phyloP scores from a whole-genome alignment of 1,140 invertebrate genomes.

The Ladona fulva region DNA sequence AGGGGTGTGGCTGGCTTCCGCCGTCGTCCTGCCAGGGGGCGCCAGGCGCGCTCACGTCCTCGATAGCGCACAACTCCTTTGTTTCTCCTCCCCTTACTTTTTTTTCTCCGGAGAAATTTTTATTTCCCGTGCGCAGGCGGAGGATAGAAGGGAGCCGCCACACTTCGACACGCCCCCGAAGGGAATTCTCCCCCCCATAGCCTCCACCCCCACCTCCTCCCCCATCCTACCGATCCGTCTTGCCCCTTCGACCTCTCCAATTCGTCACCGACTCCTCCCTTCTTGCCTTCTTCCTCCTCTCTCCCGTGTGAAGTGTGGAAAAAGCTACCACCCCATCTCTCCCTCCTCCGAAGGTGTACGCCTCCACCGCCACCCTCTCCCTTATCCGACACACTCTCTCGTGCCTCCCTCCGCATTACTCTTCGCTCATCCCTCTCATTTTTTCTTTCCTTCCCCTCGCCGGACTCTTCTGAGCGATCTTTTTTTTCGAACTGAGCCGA shows the following conservation, averaged over 20 bases:
- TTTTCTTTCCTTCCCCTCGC: too few species aligned
- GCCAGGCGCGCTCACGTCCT: not conserved
- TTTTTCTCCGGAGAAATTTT: not conserved
- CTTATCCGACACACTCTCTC: too few species aligned
- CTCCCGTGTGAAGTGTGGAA: not conserved
- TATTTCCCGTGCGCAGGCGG: not conserved
- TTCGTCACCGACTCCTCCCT: not conserved
- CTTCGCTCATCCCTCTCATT: too few species aligned
- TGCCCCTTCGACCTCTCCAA: not conserved
- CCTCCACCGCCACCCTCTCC: too few species aligned
- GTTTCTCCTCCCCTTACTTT: not conserved
- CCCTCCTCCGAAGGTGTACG: not conserved
- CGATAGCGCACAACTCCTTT: not conserved
- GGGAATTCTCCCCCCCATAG: not conserved
- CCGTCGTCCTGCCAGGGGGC: not conserved
- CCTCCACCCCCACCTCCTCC: not conserved
- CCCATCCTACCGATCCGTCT: not conserved
- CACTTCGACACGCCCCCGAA: not conserved
- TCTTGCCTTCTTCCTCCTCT: not conserved
- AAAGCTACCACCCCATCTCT: not conserved
- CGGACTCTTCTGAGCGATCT: too few species aligned
- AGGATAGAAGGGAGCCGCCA: not conserved
- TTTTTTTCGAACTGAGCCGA: too few species aligned
- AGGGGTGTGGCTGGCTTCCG: not conserved
- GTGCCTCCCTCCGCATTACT: too few species aligned